Percentiles rank a stretch among this genome's conserved stretches.
Evolutionary conservation across 1,140 invertebrate genomes (phyloP).

Genomic region (Oreohelix idahoensis): DNA sequence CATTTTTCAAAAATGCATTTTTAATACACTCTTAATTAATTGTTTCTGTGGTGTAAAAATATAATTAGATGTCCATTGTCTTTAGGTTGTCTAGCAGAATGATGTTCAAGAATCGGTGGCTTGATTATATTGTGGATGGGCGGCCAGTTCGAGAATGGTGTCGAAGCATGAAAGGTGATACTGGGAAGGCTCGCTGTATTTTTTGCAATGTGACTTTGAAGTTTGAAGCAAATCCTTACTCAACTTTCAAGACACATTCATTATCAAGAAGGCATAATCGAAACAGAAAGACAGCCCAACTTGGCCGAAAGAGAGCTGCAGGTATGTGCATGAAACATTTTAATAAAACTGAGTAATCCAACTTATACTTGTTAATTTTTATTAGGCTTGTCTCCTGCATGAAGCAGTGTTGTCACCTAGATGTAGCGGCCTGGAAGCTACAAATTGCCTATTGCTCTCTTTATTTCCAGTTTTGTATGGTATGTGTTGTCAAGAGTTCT

Average conservation of each 20-base stretch:
- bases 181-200: background rate
- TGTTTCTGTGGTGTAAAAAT: no score
- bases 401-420: no score
- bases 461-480: no score
- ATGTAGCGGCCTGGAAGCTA: no score
- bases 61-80: no score
- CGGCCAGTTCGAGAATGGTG: background rate
- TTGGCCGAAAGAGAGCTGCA: background rate
- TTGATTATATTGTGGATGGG: background rate
- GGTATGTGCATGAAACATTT: slow-evolving; percentile 7
- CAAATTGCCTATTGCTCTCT: no score
- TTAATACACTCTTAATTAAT: no score
- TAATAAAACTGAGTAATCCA: no score
- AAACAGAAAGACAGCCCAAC: background rate
- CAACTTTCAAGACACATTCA: slow-evolving; percentile 7
- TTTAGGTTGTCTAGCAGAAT: background rate
- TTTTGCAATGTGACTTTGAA: background rate
- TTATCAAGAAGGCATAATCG: background rate
- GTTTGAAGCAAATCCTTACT: background rate
- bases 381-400: no score
- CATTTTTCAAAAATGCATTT: no score
- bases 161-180: background rate
- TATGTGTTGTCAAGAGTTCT: no score
- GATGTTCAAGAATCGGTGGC: background rate
- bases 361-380: no score